Evolutionary conservation across 1,140 invertebrate species (phyloP).

Genomic region (Eulimnadia texana): DNA sequence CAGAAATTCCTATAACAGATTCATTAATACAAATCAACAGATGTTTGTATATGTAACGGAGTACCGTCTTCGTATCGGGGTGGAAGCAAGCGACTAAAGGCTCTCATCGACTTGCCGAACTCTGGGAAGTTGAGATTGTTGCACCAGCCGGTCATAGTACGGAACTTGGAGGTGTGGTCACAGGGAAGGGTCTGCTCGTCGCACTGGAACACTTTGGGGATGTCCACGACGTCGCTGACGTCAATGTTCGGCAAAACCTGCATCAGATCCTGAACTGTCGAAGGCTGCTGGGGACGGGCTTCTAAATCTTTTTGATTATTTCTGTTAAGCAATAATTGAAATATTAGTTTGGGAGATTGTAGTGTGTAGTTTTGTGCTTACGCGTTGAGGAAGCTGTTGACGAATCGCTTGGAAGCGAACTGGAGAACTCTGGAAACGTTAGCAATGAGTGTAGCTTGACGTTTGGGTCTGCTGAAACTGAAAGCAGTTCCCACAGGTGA

Average conservation of each 20-base stretch:
- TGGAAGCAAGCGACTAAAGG: constrained; percentile 35
- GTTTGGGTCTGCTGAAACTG: constrained; percentile 35
- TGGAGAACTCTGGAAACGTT: constrained; percentile 39
- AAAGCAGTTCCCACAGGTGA: constrained; percentile 34
- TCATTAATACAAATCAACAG: background rate
- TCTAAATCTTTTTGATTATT: constrained; percentile 31
- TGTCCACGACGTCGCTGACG: constrained; percentile 30
- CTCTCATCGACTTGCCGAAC: constrained; percentile 33
- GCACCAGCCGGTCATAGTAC: constrained; percentile 42
- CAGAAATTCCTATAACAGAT: constrained; percentile 25
- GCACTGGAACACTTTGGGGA: constrained; percentile 33
- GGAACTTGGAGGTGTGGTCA: constrained; percentile 40
- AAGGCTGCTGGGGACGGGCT: constrained; percentile 22
- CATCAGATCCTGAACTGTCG: constrained; percentile 31
- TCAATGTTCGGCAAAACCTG: constrained; percentile 33
- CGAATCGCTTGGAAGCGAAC: constrained; percentile 34
- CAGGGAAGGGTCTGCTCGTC: constrained; percentile 38
- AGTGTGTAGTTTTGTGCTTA: constrained; percentile 17
- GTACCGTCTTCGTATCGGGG: constrained; percentile 39
- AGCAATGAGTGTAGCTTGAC: constrained; percentile 35
- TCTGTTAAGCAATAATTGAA: background rate
- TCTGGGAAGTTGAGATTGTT: constrained; percentile 40
- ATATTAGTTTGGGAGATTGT: background rate
- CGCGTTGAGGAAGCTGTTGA: constrained; percentile 30
- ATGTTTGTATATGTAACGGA: background rate